Evolutionary conservation across 2,888 invertebrate genomes (phyloP).

Genomic region (Meliscaeva auricollis): DNA sequence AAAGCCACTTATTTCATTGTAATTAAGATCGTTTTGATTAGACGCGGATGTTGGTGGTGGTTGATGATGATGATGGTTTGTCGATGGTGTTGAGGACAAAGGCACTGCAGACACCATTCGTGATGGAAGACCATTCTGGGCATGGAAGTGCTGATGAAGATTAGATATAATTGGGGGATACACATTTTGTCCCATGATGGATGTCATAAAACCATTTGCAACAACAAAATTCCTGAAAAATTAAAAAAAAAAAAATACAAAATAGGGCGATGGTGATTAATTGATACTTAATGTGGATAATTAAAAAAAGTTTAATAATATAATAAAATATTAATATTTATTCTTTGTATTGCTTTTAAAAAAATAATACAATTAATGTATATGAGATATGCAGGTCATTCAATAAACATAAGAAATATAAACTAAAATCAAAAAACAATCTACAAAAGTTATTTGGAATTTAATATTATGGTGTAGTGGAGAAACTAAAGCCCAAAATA

Average conservation of each 20-base stretch:
- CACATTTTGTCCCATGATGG: constrained; percentile 83
- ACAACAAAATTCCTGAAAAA: constrained; percentile 86
- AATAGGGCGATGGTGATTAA: constrained; percentile 38
- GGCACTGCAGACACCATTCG: constrained; percentile 76
- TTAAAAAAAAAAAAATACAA: constrained; percentile 9
- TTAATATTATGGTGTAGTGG: no score
- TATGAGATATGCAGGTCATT: no score
- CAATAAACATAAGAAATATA: no score
- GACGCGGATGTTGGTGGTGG: constrained; percentile 65
- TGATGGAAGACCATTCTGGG: constrained; percentile 70
- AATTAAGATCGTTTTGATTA: constrained; percentile 78
- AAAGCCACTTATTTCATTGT: constrained; percentile 78
- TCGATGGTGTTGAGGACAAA: constrained; percentile 84
- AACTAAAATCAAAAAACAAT: no score
- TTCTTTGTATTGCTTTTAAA: no score
- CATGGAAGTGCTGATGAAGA: constrained; percentile 77
- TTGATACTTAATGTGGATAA: constrained; percentile 10
- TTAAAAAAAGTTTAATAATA: neutral
- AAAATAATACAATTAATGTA: no score
- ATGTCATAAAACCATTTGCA: constrained; percentile 86
- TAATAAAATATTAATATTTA: neutral
- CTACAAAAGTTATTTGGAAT: no score
- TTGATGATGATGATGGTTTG: constrained; percentile 72
- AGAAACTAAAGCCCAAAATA: no score
- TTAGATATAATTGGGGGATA: constrained; percentile 80